A percentile compares a stretch with the other conserved stretches of the same genome.
Evolutionary conservation across 2,888 invertebrate genomes (phyloP).

Genomic region (Diadromus collaris): DNA sequence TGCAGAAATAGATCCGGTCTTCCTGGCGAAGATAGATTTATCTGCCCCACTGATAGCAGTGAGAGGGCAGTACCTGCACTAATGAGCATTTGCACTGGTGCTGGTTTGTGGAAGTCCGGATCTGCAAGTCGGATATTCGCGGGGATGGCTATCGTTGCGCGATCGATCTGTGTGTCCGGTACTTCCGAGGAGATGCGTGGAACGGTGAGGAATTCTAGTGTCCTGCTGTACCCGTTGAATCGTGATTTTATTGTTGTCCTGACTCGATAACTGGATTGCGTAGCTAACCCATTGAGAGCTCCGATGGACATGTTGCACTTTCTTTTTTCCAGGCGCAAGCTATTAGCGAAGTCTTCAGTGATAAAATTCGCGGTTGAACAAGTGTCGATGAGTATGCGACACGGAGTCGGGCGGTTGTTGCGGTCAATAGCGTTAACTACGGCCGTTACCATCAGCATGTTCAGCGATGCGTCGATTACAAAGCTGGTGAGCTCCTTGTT

Average conservation of each 20-base stretch:
- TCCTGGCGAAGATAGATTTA: slow-evolving; percentile 17
- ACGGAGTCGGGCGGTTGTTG: not conserved
- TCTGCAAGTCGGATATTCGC: slow-evolving; percentile 41
- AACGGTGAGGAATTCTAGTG: slow-evolving; percentile 35
- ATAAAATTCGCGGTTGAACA: slow-evolving; percentile 40
- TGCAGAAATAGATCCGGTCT: slow-evolving; percentile 41
- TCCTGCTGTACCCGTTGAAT: slow-evolving; percentile 15
- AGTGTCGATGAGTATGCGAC: slow-evolving; percentile 46
- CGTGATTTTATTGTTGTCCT: slow-evolving; percentile 25
- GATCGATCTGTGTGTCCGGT: slow-evolving; percentile 28
- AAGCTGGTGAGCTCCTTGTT: slow-evolving; percentile 9
- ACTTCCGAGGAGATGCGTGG: slow-evolving; percentile 19
- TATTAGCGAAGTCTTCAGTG: slow-evolving; percentile 10
- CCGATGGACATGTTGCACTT: slow-evolving; percentile 7
- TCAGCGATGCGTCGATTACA: slow-evolving; percentile 8
- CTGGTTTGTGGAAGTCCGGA: slow-evolving; percentile 52
- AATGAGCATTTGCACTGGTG: slow-evolving; percentile 42
- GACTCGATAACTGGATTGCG: slow-evolving; percentile 22
- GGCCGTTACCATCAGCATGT: slow-evolving; percentile 21
- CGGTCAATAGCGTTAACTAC: slow-evolving; percentile 5
- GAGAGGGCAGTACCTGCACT: slow-evolving; percentile 21
- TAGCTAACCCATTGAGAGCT: slow-evolving; percentile 1
- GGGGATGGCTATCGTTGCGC: slow-evolving; percentile 35
- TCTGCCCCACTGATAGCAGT: slow-evolving; percentile 47
- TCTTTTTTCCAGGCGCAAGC: not conserved